A percentile compares a stretch with the other conserved stretches of the same genome.
Conservation (phyloP, 30 jellyfish, hydroid and myxozoan species). For the Clytia hemisphaerica region DNA sequence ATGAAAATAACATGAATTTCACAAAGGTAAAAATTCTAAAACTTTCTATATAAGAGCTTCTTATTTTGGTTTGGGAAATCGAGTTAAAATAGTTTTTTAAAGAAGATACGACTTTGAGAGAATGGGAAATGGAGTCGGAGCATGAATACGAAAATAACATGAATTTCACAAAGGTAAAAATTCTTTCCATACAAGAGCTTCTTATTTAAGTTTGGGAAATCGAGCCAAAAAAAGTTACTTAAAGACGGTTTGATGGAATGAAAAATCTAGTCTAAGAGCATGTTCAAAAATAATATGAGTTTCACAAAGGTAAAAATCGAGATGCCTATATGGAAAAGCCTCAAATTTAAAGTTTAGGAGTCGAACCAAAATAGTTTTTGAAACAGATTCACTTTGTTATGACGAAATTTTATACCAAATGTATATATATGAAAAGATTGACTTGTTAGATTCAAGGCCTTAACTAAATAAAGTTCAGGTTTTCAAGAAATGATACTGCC, state of each 20-base stretch:
- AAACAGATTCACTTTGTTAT: too few species aligned
- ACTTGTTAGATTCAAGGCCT: too few species aligned
- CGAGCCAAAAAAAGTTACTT: too few species aligned
- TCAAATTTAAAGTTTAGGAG: neutral
- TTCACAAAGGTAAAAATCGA: conserved; percentile 30
- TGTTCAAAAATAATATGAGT: conserved; percentile 49
- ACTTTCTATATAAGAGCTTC: neutral
- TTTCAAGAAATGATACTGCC: too few species aligned
- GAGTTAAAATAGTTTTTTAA: too few species aligned
- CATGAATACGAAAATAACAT: conserved; percentile 63
- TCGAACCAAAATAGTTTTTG: too few species aligned
- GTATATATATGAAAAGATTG: too few species aligned
- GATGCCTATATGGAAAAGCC: neutral
- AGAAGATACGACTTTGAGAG: conserved; percentile 53
- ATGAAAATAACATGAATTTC: conserved; percentile 46
- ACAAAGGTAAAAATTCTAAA: conserved; percentile 31
- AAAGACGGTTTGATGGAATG: conserved; percentile 56
- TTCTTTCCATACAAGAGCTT: too few species aligned
- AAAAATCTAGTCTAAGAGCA: conserved; percentile 73
- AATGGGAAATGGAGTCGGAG: conserved; percentile 81
- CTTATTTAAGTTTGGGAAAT: too few species aligned
- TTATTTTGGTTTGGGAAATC: neutral
- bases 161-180: conserved; percentile 40
- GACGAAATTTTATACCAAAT: too few species aligned
- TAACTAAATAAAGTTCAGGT: too few species aligned